A percentile compares a stretch with the other conserved stretches of the same genome.
phyloP scores from a whole-genome alignment of 2,797 vertebrate genomes.

The Oryzias sinensis region DNA sequence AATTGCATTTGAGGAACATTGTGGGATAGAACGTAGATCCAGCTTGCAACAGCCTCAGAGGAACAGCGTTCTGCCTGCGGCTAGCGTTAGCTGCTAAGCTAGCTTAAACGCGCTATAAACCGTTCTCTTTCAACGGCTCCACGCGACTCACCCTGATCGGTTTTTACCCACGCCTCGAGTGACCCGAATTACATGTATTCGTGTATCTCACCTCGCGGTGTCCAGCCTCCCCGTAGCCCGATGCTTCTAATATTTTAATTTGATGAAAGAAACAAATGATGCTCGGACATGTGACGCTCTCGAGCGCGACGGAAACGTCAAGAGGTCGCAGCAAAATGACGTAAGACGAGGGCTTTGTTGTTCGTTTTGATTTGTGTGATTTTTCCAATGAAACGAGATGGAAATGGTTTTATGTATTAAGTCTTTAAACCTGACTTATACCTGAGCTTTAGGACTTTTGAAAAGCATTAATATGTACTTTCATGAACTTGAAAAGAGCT shows the following conservation, averaged over 20 bases:
- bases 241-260: conserved; percentile 28
- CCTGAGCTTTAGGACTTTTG: no score
- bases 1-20: background rate
- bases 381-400: background rate
- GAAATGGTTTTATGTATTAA: no score
- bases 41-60: background rate
- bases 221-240: conserved; percentile 4
- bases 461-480: no score
- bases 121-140: conserved; percentile 31
- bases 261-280: conserved; percentile 53
- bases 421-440: no score
- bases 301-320: conserved; percentile 23
- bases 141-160: no score
- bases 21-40: background rate
- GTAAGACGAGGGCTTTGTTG: background rate
- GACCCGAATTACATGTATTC: no score
- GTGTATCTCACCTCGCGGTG: conserved; percentile 20
- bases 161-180: no score
- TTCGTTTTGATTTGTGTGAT: background rate
- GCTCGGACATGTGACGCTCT: conserved; percentile 31
- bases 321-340: conserved; percentile 40
- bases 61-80: conserved; percentile 14
- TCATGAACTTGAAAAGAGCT: no score
- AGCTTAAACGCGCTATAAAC: conserved; percentile 58
- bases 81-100: conserved; percentile 47